phyloP scores from a whole-genome alignment of 1,140 invertebrate species.

The Pachypsylla venusta region DNA sequence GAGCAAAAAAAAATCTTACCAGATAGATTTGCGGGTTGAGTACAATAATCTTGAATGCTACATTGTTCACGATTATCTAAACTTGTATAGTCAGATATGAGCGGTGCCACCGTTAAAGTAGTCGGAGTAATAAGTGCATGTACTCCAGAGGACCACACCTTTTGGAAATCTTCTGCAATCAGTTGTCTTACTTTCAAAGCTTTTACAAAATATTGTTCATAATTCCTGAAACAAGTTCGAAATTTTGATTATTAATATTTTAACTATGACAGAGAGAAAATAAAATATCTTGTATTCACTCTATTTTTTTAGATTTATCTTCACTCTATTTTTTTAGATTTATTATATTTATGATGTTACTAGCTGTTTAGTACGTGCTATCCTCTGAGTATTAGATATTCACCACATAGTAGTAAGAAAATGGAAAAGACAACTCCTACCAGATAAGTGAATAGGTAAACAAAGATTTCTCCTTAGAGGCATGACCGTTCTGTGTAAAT shows the following conservation, averaged over 20 bases:
- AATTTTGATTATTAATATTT: no score
- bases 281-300: neutral
- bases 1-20: constrained; percentile 36
- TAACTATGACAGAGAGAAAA: no score
- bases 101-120: constrained; percentile 67
- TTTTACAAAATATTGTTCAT: constrained; percentile 82
- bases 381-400: no score
- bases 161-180: constrained; percentile 73
- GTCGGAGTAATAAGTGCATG: constrained; percentile 85
- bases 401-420: no score
- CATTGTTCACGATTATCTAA: constrained; percentile 75
- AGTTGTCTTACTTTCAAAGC: constrained; percentile 77
- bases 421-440: no score
- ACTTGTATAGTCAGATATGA: constrained; percentile 58
- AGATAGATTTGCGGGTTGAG: constrained; percentile 89
- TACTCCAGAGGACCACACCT: constrained; percentile 49
- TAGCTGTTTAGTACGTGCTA: no score
- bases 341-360: neutral
- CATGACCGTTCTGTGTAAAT: no score
- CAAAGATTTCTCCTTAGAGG: no score
- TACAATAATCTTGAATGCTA: constrained; percentile 83
- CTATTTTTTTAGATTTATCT: constrained; percentile 8
- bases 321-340: neutral
- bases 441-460: no score
- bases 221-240: constrained; percentile 47